Base-by-base conservation (phyloP, 2,113 vertebrate species). In the Hyperoodon ampullatus region DNA sequence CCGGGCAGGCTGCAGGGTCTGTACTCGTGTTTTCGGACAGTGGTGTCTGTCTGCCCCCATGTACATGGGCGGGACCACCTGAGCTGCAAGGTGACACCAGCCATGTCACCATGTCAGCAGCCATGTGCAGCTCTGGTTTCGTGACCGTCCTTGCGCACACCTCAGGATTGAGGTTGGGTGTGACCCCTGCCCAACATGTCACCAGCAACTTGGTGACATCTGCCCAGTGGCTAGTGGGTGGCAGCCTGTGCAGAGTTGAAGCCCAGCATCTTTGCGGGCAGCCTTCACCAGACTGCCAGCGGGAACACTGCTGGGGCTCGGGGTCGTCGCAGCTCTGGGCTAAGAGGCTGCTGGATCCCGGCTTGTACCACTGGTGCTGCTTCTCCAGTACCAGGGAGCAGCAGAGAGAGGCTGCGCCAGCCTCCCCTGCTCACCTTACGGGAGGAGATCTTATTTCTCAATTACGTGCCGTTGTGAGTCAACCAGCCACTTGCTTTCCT, bases 191-290 rank as follows among this genome's bases (percentile, higher is more conserved):
- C 42, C 53, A 14, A 26, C 77, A 0, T 24, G 61, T 85, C 75
- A 30, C 33, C 9, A 19, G 72, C 6, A 21, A 14, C 82, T 85
- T n/a, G 16, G 78, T 44, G 65, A 66, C 83, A 8, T 5, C 60
- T 4, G 30, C 88, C 89, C 65, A 85, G 70, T 39, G 93, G 90
- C 78, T 77, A 0, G 23, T 75, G 81, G 88, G 90, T 6, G 42
- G 53, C 75, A 66, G 82, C 77, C 66, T 0, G 26, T 1, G 2
- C 3, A 0, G 42, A 50, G 16, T 28, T 58, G 74, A 13, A 0
- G 0, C 4, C 53, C 6, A 11, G 66, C 2, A 0, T 24, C 87
- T 66, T 0, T 93, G 68, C 12, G 53, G 65, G 68, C 47, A 60
- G 85, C 1, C 89, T 13, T 10, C 18, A n/a, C 58, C 71, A 6